These are phyloP conservation scores for Carcharodon carcharias DNA, from an alignment of 2,797 vertebrate species.

Conservation along the genomic window DNA sequence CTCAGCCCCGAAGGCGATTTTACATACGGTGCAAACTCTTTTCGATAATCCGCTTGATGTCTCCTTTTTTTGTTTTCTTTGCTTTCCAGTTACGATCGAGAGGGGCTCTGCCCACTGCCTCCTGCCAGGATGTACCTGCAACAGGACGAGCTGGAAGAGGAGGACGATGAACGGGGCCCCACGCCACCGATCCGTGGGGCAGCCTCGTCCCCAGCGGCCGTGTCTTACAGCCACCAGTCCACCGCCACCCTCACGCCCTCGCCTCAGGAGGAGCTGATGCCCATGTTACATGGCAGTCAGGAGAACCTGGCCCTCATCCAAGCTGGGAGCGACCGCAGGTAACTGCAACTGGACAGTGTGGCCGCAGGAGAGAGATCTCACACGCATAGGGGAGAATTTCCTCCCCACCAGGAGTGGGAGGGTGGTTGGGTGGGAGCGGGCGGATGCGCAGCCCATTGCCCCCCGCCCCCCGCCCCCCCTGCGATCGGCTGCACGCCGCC, in stretches of 20 bases:
- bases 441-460: no score
- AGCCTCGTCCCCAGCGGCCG: slow-evolving; percentile 89
- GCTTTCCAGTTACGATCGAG: slow-evolving; percentile 75
- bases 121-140: slow-evolving; percentile 94
- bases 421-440: no score
- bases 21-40: not conserved
- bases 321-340: slow-evolving; percentile 80
- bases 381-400: not conserved
- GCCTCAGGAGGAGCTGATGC: slow-evolving; percentile 91
- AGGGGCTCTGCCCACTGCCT: slow-evolving; percentile 82
- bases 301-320: slow-evolving; percentile 62
- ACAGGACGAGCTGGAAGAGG: slow-evolving; percentile 71
- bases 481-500: no score
- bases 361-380: not conserved
- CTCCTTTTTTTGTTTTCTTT: slow-evolving; percentile 43
- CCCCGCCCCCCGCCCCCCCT: no score
- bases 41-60: not conserved
- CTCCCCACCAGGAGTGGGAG: no score
- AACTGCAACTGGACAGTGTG: slow-evolving; percentile 11
- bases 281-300: slow-evolving; percentile 82
- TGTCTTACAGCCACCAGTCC: slow-evolving; percentile 96
- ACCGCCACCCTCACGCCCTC: slow-evolving; percentile 95
- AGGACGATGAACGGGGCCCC: slow-evolving; percentile 78
- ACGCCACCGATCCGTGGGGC: slow-evolving; percentile 88
- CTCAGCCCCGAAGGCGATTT: no score